Conservation (phyloP, 2,113 vertebrate species). For the Ancistrus triradiatus region DNA sequence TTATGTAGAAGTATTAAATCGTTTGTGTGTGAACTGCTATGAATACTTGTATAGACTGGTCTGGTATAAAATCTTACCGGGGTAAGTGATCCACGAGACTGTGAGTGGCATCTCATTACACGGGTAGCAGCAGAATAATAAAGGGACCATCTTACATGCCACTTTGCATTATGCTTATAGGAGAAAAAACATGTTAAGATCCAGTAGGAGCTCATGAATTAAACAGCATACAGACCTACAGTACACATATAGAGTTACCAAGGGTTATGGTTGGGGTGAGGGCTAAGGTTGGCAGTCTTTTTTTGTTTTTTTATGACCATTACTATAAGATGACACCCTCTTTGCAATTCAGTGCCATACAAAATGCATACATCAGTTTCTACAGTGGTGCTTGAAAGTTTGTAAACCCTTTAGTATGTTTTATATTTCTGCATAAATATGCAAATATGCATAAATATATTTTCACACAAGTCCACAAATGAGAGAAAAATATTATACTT, state of each 20-base stretch:
- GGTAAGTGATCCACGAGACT: neutral
- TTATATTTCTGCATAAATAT: no score
- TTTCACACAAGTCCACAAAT: no score
- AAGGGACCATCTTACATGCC: neutral
- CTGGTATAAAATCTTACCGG: neutral
- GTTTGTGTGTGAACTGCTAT: neutral
- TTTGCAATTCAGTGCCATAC: no score
- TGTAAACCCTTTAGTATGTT: no score
- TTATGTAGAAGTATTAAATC: neutral
- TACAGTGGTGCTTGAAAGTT: no score
- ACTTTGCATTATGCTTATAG: neutral
- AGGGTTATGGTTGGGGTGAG: neutral
- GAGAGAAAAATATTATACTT: no score
- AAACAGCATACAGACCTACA: neutral
- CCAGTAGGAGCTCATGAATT: neutral
- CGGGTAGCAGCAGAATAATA: neutral
- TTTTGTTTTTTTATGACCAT: no score
- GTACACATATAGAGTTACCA: neutral
- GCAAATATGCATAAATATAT: no score
- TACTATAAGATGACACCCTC: no score
- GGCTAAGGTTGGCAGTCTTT: neutral
- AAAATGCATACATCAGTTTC: no score
- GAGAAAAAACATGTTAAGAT: neutral
- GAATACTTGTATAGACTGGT: neutral
- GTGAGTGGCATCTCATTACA: constrained; percentile 10